Conservation (phyloP, 2,797 vertebrate genomes). For the Rhynchotus rufescens region DNA sequence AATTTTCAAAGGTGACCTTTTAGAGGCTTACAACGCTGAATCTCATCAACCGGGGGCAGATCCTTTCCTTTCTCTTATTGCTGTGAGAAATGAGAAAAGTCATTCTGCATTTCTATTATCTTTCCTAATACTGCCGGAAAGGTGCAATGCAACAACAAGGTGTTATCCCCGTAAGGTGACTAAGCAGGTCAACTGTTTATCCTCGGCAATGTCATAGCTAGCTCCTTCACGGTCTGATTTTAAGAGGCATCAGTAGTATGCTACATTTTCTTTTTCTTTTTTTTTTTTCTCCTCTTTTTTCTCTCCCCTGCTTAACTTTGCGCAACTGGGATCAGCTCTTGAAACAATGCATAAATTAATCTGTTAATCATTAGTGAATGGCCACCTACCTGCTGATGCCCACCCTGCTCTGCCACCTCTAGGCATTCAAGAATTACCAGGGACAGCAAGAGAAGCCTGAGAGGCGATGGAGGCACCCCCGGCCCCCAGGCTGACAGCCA, state of each 20-base stretch:
- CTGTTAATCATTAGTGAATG: too few relatives aligned
- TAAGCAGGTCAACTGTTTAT: background rate
- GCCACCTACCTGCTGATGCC: too few relatives aligned
- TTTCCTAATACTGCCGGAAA: background rate
- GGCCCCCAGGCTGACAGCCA: background rate
- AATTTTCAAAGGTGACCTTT: background rate
- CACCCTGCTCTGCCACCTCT: background rate
- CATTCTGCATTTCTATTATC: background rate
- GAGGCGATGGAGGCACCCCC: background rate
- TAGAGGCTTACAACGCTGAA: background rate
- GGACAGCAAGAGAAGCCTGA: rapidly evolving
- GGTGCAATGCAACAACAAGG: rapidly evolving
- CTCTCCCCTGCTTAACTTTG: background rate
- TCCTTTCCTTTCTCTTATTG: background rate
- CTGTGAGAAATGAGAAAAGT: background rate
- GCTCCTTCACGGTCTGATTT: background rate
- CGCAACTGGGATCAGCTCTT: background rate
- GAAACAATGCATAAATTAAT: background rate
- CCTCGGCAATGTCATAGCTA: background rate
- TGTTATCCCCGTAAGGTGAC: rapidly evolving
- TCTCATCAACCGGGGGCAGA: rapidly evolving
- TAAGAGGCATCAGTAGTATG: background rate
- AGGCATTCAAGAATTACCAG: background rate
- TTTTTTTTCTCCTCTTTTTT: background rate
- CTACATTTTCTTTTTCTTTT: background rate